These are phyloP conservation scores for Cynaeus angustus DNA, from an alignment of 2,888 invertebrate genomes.

Conservation along the genomic window DNA sequence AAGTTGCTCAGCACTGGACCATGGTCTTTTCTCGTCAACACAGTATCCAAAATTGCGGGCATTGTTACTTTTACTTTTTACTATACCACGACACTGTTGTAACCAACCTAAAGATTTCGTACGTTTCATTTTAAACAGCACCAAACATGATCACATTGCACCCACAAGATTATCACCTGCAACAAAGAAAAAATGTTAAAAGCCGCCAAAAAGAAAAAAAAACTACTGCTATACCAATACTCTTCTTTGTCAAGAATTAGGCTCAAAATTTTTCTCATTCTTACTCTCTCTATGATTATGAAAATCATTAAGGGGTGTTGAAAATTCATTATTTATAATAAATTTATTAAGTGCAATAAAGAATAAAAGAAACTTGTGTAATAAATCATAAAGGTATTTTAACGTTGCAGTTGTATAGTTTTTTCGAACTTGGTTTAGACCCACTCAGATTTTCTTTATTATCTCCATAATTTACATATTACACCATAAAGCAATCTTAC, in stretches of 20 bases:
- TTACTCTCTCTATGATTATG: no score
- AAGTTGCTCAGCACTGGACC: constrained; percentile 53
- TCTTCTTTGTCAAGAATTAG: no score
- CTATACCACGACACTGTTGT: constrained; percentile 54
- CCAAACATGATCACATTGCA: constrained; percentile 33
- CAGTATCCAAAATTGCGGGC: constrained; percentile 35
- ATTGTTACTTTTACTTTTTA: constrained; percentile 49
- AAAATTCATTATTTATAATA: no score
- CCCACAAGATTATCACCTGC: constrained; percentile 18
- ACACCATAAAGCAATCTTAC: constrained; percentile 36
- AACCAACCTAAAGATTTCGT: constrained; percentile 54
- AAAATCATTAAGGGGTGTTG: no score
- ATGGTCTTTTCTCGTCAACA: constrained; percentile 43
- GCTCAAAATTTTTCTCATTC: no score
- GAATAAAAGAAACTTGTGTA: background rate
- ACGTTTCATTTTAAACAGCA: constrained; percentile 50
- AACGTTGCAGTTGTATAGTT: constrained; percentile 1
- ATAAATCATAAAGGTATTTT: constrained; percentile 1
- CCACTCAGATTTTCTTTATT: constrained; percentile 28
- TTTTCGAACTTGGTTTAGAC: background rate
- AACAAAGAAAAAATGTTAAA: constrained; percentile 22
- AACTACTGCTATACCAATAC: no score
- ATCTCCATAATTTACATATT: constrained; percentile 40
- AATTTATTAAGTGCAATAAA: background rate
- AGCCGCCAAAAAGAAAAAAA: no score